These are phyloP conservation scores for Strigamia maritima DNA, from an alignment of 2,888 invertebrate genomes.

Conservation along the genomic window DNA sequence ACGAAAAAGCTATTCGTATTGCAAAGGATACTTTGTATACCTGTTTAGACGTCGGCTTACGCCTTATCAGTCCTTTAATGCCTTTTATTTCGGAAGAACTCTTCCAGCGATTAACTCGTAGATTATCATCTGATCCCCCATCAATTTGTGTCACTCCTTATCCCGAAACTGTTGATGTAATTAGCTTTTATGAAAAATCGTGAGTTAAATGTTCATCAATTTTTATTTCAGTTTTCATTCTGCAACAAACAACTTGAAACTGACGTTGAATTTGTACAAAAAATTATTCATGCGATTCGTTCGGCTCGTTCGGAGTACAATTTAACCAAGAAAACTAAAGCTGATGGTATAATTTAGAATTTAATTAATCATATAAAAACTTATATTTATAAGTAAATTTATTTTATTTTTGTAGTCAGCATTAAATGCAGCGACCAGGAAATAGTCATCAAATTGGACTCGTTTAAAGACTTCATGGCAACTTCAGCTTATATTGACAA, in stretches of 20 bases:
- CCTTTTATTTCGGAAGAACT: constrained; percentile 94
- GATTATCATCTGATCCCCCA: constrained; percentile 56
- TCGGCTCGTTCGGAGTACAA: constrained; percentile 91
- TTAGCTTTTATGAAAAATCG: background rate
- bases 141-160: constrained; percentile 88
- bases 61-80: constrained; percentile 93
- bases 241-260: constrained; percentile 70
- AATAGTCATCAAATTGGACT: constrained; percentile 53
- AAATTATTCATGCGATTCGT: constrained; percentile 78
- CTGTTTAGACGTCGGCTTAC: constrained; percentile 77
- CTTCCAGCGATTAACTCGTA: constrained; percentile 77
- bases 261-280: constrained; percentile 82
- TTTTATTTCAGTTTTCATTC: constrained; percentile 60
- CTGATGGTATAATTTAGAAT: constrained; percentile 52
- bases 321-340: constrained; percentile 80
- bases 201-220: background rate
- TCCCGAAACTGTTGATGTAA: constrained; percentile 60
- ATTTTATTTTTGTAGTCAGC: constrained; percentile 60
- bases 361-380: background rate
- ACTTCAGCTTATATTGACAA: constrained; percentile 70
- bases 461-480: constrained; percentile 61
- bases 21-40: constrained; percentile 75
- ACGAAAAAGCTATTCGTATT: constrained; percentile 57
- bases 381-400: background rate
- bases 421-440: constrained; percentile 63